phyloP scores from a whole-genome alignment of 2,113 vertebrate species.

The Prunella fulvescens region DNA sequence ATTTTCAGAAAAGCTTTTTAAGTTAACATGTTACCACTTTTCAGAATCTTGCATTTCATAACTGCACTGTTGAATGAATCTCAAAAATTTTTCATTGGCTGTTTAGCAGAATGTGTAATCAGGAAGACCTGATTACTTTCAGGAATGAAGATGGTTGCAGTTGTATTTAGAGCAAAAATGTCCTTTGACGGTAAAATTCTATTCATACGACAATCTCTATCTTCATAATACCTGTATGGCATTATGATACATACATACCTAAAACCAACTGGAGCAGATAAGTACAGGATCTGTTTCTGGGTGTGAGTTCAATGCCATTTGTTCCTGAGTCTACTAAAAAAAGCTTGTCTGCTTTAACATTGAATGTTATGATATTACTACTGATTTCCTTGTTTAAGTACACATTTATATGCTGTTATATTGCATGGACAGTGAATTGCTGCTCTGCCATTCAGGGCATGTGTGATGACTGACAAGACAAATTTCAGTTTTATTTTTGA shows the following conservation, averaged over 20 bases:
- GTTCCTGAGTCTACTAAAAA: neutral
- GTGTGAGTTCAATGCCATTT: neutral
- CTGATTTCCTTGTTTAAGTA: neutral
- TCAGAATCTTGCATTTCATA: neutral
- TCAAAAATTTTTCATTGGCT: neutral
- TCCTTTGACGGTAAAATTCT: neutral
- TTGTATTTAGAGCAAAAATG: neutral
- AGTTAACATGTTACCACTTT: neutral
- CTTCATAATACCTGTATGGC: neutral
- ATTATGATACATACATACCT: neutral
- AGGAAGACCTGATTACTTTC: neutral
- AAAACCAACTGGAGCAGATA: neutral
- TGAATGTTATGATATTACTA: neutral
- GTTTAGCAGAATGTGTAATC: neutral
- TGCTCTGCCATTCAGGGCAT: neutral
- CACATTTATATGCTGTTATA: neutral
- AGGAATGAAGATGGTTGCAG: neutral
- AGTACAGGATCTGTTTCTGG: neutral
- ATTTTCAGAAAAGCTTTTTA: neutral
- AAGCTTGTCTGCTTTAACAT: neutral
- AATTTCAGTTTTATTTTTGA: neutral
- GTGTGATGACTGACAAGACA: neutral
- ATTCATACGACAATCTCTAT: neutral
- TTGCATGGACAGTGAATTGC: neutral
- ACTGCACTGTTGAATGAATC: neutral